Conservation (phyloP, 2,797 vertebrate genomes). For the Fistularia tabacaria region DNA sequence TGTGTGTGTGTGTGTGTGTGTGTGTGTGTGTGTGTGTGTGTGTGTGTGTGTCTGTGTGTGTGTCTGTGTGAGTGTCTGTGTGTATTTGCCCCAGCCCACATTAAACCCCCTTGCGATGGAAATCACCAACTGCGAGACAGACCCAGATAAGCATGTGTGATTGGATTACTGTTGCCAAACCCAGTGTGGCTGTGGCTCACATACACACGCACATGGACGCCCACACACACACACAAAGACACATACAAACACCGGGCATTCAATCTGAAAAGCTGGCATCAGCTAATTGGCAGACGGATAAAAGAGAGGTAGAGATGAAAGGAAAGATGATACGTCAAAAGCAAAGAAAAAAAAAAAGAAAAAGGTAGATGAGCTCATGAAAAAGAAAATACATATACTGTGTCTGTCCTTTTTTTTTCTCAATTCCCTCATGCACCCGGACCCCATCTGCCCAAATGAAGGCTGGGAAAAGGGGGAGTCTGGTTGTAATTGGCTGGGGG, state of each 20-base stretch:
- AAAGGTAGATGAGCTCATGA: background rate
- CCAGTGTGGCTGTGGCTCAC: background rate
- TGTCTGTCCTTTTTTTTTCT: constrained; percentile 3
- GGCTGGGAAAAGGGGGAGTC: constrained; percentile 33
- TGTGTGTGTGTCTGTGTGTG: background rate
- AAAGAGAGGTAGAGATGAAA: constrained; percentile 19
- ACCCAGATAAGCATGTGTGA: constrained; percentile 48
- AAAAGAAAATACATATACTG: background rate
- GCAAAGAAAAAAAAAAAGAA: too few relatives aligned
- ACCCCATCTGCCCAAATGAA: constrained; percentile 24
- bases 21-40: too few relatives aligned
- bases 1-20: background rate
- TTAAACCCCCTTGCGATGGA: constrained; percentile 42
- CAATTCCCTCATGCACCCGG: constrained; percentile 25
- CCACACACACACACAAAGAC: constrained; percentile 4
- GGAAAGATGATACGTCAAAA: constrained; percentile 1
- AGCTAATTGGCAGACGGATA: constrained; percentile 42
- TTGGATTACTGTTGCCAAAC: constrained; percentile 40
- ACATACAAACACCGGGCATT: constrained; percentile 4
- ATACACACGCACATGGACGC: constrained; percentile 10
- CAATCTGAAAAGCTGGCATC: constrained; percentile 25
- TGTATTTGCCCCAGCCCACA: constrained; percentile 13
- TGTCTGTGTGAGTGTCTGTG: background rate
- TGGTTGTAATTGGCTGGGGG: constrained; percentile 60
- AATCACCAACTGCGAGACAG: constrained; percentile 49